Evolutionary conservation across 1,140 invertebrate species (phyloP).

Genomic region (Lysiphlebus fabarum): DNA sequence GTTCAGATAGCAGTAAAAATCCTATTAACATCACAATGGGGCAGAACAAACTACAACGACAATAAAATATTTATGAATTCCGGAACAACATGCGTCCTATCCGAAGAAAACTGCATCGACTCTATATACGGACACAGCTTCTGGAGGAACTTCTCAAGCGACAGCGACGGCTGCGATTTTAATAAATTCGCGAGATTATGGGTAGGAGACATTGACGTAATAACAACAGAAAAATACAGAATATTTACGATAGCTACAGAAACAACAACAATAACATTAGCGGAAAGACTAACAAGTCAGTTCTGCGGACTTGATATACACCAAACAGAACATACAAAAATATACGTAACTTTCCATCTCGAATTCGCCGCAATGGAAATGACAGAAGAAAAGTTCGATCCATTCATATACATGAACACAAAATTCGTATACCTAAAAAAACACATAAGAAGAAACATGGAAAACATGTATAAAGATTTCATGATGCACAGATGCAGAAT

Average conservation of each 20-base stretch:
- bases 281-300: too few species aligned
- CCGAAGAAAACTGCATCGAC: too few species aligned
- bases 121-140: too few species aligned
- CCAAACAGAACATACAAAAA: background rate
- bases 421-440: conserved; percentile 27
- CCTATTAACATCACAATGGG: background rate
- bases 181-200: too few species aligned
- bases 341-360: background rate
- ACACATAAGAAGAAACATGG: conserved; percentile 12
- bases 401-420: conserved; percentile 25
- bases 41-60: background rate
- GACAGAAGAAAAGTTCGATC: conserved; percentile 21
- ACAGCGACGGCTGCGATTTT: too few species aligned
- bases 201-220: too few species aligned
- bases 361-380: background rate
- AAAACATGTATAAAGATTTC: conserved; percentile 21
- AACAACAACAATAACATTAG: too few species aligned
- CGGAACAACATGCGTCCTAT: too few species aligned
- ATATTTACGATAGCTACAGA: too few species aligned
- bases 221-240: too few species aligned
- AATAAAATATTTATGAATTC: background rate
- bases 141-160: too few species aligned
- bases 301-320: background rate
- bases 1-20: background rate
- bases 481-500: conserved; percentile 23